Evolutionary conservation across 2,888 invertebrate species (phyloP).

Genomic region (Andrena dorsata): DNA sequence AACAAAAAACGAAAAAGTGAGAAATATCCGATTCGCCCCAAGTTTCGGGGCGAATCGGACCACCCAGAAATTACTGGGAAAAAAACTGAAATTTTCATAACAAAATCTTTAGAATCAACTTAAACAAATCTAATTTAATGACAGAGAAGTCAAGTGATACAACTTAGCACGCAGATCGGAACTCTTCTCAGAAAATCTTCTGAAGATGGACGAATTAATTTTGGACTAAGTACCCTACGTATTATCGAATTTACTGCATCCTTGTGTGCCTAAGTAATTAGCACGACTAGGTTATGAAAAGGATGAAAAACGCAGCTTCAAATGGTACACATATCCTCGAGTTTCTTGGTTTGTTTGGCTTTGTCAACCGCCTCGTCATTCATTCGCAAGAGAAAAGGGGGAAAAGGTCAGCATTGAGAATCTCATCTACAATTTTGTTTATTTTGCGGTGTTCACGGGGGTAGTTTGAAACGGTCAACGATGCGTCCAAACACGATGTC

Average conservation of each 20-base stretch:
- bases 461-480: conserved; percentile 72
- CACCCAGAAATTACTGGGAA: too few species aligned
- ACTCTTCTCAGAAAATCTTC: too few species aligned
- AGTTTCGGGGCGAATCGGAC: too few species aligned
- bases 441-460: conserved; percentile 67
- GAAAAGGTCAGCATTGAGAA: conserved; percentile 55
- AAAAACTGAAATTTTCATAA: too few species aligned
- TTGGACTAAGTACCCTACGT: too few species aligned
- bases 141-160: too few species aligned
- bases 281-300: conserved; percentile 3
- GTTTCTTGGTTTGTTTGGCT: conserved; percentile 24
- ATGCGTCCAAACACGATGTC: conserved; percentile 72
- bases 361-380: conserved; percentile 23
- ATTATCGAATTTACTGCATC: background rate
- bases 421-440: conserved; percentile 76
- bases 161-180: too few species aligned
- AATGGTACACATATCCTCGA: conserved; percentile 54
- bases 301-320: conserved; percentile 44
- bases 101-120: too few species aligned
- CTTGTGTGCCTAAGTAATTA: conserved; percentile 24
- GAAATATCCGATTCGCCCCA: too few species aligned
- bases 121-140: too few species aligned
- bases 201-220: too few species aligned
- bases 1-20: too few species aligned
- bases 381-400: conserved; percentile 34